Conservation (phyloP, 2,797 vertebrate genomes). For the Bucorvus abyssinicus region DNA sequence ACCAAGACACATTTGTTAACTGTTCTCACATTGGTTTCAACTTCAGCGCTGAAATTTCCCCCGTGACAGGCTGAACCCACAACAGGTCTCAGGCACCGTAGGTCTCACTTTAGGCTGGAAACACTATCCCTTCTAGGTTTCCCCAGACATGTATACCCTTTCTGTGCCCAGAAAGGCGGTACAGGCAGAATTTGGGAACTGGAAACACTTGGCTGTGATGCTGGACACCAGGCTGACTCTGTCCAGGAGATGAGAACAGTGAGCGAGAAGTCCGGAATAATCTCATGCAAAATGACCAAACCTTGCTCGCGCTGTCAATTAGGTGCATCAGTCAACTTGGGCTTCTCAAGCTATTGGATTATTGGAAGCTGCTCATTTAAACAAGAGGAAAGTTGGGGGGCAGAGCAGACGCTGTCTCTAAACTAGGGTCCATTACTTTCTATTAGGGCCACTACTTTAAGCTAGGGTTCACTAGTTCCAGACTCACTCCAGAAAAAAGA, state of each 20-base stretch:
- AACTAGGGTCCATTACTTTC: too few relatives aligned
- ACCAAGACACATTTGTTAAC: background rate
- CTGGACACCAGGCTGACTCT: background rate
- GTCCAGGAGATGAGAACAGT: background rate
- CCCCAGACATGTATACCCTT: rapidly evolving
- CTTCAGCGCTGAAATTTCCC: background rate
- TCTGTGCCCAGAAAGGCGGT: background rate
- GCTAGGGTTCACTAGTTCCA: background rate
- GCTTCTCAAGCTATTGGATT: background rate
- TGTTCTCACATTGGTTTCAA: background rate
- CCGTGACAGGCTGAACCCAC: background rate
- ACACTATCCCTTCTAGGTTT: background rate
- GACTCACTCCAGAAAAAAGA: too few relatives aligned
- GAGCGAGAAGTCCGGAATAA: background rate
- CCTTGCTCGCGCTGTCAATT: rapidly evolving
- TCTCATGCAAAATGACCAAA: background rate
- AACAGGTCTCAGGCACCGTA: background rate
- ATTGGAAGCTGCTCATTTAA: background rate
- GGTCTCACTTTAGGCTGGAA: background rate
- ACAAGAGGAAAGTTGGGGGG: background rate
- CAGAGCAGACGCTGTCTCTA: background rate
- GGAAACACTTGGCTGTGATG: background rate
- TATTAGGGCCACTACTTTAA: background rate
- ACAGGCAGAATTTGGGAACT: rapidly evolving
- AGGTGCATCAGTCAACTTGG: rapidly evolving